phyloP scores from a whole-genome alignment of 2,888 invertebrate species.

The Mesoligia furuncula region DNA sequence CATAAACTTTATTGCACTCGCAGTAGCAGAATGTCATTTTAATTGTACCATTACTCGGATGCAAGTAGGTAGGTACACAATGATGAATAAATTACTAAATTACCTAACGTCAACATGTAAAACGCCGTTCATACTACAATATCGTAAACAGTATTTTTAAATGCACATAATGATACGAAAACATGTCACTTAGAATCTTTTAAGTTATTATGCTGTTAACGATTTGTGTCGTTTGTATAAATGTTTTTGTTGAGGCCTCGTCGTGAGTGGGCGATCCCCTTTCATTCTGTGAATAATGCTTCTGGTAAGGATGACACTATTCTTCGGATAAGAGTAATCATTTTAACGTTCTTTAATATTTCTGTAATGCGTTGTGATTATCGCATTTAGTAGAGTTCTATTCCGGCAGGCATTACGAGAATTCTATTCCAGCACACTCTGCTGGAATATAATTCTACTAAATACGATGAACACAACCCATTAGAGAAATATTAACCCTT shows the following conservation, averaged over 20 bases:
- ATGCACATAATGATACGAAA: slow-evolving; percentile 50
- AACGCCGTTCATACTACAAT: slow-evolving; percentile 49
- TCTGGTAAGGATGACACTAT: background rate
- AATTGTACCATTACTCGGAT: slow-evolving; percentile 67
- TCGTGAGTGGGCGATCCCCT: slow-evolving; percentile 30
- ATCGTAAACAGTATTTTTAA: slow-evolving; percentile 51
- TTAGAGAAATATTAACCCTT: too few species aligned
- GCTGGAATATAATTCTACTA: too few species aligned
- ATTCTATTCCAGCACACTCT: background rate
- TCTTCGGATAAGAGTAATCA: slow-evolving; percentile 3
- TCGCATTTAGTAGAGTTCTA: background rate
- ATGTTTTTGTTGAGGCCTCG: slow-evolving; percentile 12
- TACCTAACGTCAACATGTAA: slow-evolving; percentile 56
- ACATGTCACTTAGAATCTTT: slow-evolving; percentile 47
- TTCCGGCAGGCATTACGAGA: too few species aligned
- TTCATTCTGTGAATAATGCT: slow-evolving; percentile 18
- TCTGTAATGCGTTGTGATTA: background rate
- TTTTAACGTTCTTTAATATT: background rate
- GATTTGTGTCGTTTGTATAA: slow-evolving; percentile 23
- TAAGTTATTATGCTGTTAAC: slow-evolving; percentile 40
- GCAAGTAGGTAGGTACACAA: slow-evolving; percentile 41
- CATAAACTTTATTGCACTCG: slow-evolving; percentile 35
- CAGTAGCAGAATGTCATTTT: slow-evolving; percentile 67
- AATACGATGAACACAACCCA: too few species aligned
- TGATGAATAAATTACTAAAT: slow-evolving; percentile 67